Evolutionary conservation across 2,888 invertebrate genomes (phyloP).

Genomic region (Seira ritae): DNA sequence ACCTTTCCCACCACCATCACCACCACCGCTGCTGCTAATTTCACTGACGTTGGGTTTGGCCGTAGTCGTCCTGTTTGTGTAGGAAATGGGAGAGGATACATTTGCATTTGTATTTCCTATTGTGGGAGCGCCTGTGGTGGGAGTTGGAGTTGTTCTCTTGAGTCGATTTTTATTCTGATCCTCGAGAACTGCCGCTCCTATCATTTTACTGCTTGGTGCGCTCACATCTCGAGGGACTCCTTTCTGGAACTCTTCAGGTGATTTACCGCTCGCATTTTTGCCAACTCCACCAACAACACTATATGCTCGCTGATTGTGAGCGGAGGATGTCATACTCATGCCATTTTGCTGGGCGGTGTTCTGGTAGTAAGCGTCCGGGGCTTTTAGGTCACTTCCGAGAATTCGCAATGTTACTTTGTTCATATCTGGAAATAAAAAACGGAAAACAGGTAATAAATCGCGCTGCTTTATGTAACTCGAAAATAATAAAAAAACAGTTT

Average conservation of each 20-base stretch:
- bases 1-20: neutral
- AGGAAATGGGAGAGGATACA: too few relatives aligned
- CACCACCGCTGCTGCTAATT: constrained; percentile 22
- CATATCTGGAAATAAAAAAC: constrained; percentile 33
- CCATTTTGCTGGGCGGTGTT: neutral
- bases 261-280: constrained; percentile 43
- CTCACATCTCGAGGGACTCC: constrained; percentile 51
- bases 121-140: too few relatives aligned
- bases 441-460: neutral
- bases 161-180: constrained; percentile 67
- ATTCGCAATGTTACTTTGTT: constrained; percentile 54
- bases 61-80: too few relatives aligned
- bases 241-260: constrained; percentile 54
- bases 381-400: constrained; percentile 48
- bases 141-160: too few relatives aligned
- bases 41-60: too few relatives aligned
- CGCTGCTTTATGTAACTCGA: neutral
- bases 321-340: neutral
- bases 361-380: constrained; percentile 48
- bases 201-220: constrained; percentile 45
- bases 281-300: too few relatives aligned
- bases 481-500: neutral
- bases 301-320: too few relatives aligned
- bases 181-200: constrained; percentile 44
- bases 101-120: too few relatives aligned